Evolutionary conservation across 2,888 invertebrate genomes (phyloP).

Genomic region (Aporophyla nigra): DNA sequence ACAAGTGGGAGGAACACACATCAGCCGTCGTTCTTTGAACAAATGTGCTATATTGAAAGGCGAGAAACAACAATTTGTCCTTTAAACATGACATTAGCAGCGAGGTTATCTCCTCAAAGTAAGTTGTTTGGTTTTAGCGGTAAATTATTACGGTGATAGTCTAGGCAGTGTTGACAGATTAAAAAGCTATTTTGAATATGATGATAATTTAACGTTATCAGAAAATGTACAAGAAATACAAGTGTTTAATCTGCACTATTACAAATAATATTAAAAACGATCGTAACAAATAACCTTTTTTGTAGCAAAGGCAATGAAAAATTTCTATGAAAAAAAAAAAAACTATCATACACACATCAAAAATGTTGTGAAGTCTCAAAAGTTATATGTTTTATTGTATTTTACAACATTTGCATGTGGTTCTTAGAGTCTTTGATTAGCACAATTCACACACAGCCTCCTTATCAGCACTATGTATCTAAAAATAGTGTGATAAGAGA

Average conservation of each 20-base stretch:
- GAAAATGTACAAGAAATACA: background rate
- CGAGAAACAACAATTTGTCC: constrained; percentile 76
- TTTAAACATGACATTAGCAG: constrained; percentile 85
- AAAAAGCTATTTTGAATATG: constrained; percentile 4
- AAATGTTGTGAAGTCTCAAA: background rate
- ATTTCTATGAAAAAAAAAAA: constrained; percentile 2
- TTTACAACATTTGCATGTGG: constrained; percentile 30
- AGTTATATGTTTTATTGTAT: background rate
- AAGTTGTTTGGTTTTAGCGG: constrained; percentile 72
- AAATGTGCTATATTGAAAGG: constrained; percentile 83
- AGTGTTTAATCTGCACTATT: background rate
- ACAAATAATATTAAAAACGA: background rate
- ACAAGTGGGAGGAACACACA: constrained; percentile 75
- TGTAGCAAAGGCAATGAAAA: background rate
- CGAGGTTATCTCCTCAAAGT: constrained; percentile 84
- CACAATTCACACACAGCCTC: constrained; percentile 41
- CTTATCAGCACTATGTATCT: constrained; percentile 52
- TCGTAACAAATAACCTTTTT: background rate
- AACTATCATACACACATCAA: background rate
- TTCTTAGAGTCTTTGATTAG: constrained; percentile 37
- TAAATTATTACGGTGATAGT: constrained; percentile 16
- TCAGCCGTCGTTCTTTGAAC: constrained; percentile 73
- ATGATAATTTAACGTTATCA: background rate
- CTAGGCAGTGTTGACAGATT: constrained; percentile 28
- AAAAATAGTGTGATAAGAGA: constrained; percentile 60